phyloP scores from a whole-genome alignment of 92 coral and sea anemone species.

The Porites divaricata region DNA sequence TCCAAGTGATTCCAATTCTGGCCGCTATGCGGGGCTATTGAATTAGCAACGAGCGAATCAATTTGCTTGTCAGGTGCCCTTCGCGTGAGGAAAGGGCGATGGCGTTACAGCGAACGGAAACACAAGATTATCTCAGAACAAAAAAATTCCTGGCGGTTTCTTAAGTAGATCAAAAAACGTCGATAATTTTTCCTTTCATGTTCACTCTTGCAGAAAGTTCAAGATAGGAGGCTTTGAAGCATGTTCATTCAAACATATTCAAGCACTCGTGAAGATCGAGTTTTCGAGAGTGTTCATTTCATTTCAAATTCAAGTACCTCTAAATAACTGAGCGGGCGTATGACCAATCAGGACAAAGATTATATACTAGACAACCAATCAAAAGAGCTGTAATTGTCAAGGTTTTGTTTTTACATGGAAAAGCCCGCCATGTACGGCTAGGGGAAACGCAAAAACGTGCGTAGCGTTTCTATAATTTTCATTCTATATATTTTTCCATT shows the following conservation, averaged over 20 bases:
- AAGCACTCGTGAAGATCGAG: conserved; percentile 10
- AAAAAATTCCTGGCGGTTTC: background rate
- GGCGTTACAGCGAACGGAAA: conserved; percentile 31
- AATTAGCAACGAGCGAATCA: background rate
- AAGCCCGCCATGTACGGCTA: conserved; percentile 48
- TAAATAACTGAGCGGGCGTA: background rate
- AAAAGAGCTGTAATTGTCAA: conserved; percentile 1
- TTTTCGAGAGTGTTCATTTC: conserved; percentile 10
- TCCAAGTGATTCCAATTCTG: background rate
- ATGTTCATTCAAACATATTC: background rate
- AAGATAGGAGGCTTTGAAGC: background rate
- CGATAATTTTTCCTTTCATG: background rate
- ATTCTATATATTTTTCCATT: too few relatives aligned
- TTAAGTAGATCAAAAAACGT: conserved; percentile 4
- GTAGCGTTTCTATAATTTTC: too few relatives aligned
- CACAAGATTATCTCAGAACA: background rate
- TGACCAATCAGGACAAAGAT: conserved; percentile 24
- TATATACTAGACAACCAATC: background rate
- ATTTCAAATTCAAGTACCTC: background rate
- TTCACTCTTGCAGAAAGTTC: conserved; percentile 2
- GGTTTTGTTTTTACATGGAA: conserved; percentile 17
- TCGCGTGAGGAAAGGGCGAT: conserved; percentile 8
- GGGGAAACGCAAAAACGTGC: background rate
- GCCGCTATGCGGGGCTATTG: background rate
- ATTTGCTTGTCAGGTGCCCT: background rate